Percentiles rank a stretch among this genome's conserved stretches.
Evolutionary conservation across 2,113 vertebrate species (phyloP).

Genomic region (Scortum barcoo): DNA sequence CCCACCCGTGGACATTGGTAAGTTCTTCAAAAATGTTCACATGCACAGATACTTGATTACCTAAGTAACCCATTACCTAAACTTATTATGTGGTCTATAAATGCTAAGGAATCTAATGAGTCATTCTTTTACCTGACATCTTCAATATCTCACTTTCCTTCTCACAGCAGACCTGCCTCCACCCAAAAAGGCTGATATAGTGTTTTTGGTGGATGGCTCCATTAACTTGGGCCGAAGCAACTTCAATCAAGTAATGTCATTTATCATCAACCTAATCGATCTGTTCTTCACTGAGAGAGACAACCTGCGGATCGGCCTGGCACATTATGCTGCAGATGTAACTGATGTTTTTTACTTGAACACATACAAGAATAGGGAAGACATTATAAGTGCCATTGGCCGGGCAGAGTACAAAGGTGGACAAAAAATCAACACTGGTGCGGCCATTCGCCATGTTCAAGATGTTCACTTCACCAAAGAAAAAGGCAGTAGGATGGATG

Average conservation of each 20-base stretch:
- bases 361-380: conserved; percentile 86
- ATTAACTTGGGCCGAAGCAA: conserved; percentile 90
- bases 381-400: conserved; percentile 87
- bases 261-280: conserved; percentile 89
- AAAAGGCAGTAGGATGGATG: conserved; percentile 90
- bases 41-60: background rate
- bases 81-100: background rate
- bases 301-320: conserved; percentile 90
- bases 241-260: conserved; percentile 89
- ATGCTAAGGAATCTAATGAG: background rate
- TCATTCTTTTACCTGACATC: background rate
- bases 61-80: background rate
- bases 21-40: conserved; percentile 46
- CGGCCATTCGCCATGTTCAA: conserved; percentile 89
- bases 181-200: conserved; percentile 91
- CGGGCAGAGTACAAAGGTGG: conserved; percentile 91
- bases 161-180: conserved; percentile 48
- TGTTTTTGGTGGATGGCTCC: conserved; percentile 96
- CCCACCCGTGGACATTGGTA: conserved; percentile 54
- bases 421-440: conserved; percentile 86
- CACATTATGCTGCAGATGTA: conserved; percentile 92
- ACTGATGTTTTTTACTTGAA: conserved; percentile 93
- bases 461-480: conserved; percentile 89
- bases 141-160: conserved; percentile 13
- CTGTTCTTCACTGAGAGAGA: conserved; percentile 88